Evolutionary conservation across 2,113 vertebrate species (phyloP), one percentile per base, ranked within the genome.

Genomic region (Hucho hucho): DNA sequence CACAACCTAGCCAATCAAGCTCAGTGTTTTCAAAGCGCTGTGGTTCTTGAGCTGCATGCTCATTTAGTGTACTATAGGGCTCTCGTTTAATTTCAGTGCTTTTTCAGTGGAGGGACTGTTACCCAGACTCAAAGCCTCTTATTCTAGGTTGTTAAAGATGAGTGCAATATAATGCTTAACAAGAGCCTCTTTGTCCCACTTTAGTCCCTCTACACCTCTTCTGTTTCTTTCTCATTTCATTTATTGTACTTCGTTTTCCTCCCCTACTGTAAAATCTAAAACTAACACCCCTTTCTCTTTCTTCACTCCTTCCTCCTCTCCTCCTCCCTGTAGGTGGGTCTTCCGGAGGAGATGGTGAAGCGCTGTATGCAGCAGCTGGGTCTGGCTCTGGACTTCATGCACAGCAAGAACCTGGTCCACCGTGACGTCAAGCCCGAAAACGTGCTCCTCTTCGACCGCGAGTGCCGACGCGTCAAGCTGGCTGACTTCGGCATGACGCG

Each of bases 401-500:
- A 99, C 85, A 93, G 95, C 79, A 96, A 97, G 88, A 96, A 92
- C 87, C 92, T 99, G 83, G 98, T 99, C 73, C 98, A 99, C 86
- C 94, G 97, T 22, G 98, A 99, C 78, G 97, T 99, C 86, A 99
- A 99, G 81, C 98, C 97, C 0, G 98, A 99, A 87, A 99, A 99
- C 6, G 97, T 99, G 77, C 95, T 99, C 75, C 93, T 99, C 25
- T 99, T 99, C 24, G 98, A 99, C 91, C 95, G 95, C 0, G 97
- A 99, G 90, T 99, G 97, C 83, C 95, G 96, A 49, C 96, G 97
- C 14, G 93, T 99, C 80, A 99, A 99, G 81, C 93, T 99, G 88
- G 97, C 97, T 0, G 98, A 99, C 88, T 98, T 99, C 1, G 98
- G 98, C 85, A 99, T 99, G 98, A 99, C 98, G 1, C 93, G 98